A percentile compares a stretch with the other conserved stretches of the same genome.
Evolutionary conservation across 2,797 vertebrate genomes (phyloP).

Genomic region (Chrysocyon brachyurus): DNA sequence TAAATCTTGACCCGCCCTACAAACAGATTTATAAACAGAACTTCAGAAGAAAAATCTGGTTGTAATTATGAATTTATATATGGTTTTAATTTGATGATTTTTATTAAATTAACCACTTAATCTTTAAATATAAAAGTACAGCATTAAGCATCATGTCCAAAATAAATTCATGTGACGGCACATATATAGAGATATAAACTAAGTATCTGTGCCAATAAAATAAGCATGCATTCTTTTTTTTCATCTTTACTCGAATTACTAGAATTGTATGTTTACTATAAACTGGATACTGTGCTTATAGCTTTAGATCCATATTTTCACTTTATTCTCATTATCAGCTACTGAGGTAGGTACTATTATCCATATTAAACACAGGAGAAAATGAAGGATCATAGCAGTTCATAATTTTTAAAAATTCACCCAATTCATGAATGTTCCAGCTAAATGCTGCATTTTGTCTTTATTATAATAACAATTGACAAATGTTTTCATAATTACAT

Average conservation of each 20-base stretch:
- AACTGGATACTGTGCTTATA: not conserved
- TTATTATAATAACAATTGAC: not conserved
- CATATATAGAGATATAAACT: not conserved
- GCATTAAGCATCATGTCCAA: not conserved
- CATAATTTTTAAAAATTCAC: not conserved
- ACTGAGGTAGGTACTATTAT: not conserved
- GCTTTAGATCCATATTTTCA: not conserved
- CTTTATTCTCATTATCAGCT: not conserved
- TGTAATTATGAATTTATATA: constrained; percentile 4
- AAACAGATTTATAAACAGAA: not conserved
- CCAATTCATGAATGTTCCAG: not conserved
- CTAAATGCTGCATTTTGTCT: not conserved
- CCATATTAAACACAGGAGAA: not conserved
- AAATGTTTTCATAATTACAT: not conserved
- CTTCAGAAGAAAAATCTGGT: constrained; percentile 42
- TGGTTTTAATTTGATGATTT: not conserved
- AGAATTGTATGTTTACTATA: not conserved
- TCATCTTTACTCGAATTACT: not conserved
- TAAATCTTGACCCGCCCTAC: not conserved
- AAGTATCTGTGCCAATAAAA: not conserved
- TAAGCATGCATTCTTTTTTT: not conserved
- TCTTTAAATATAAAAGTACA: not conserved
- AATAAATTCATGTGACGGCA: not conserved
- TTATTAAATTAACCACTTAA: constrained; percentile 21
- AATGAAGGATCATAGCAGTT: not conserved